These are phyloP conservation scores for Pelodytes ibericus DNA, from an alignment of 2,797 vertebrate genomes.

Conservation along the genomic window DNA sequence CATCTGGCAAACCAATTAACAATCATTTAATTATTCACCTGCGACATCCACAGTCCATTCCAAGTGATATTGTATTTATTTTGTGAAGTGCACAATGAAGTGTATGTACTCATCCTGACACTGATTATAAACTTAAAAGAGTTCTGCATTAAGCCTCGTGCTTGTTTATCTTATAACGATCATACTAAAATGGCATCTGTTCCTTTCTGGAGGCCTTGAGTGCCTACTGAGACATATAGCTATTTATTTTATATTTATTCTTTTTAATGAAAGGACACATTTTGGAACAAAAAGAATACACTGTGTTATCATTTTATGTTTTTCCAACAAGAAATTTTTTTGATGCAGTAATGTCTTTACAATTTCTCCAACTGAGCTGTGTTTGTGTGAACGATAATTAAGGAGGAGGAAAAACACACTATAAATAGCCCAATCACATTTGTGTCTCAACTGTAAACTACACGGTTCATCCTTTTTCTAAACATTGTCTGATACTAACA, in stretches of 20 bases:
- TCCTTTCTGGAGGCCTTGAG: not conserved
- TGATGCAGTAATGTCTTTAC: slow-evolving; percentile 28
- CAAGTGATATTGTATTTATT: no score
- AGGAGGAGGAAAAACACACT: slow-evolving; percentile 10
- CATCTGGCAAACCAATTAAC: no score
- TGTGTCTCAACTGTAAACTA: slow-evolving; percentile 26
- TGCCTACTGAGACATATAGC: not conserved
- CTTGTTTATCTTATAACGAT: no score
- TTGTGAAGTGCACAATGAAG: no score
- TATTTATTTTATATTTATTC: not conserved
- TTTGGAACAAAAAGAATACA: slow-evolving; percentile 22
- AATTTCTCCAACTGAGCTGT: slow-evolving; percentile 18
- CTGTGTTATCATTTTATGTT: slow-evolving; percentile 24
- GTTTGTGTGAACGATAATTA: slow-evolving; percentile 34
- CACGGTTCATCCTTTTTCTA: slow-evolving; percentile 8
- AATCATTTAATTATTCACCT: no score
- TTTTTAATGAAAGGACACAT: slow-evolving; percentile 7
- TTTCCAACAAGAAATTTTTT: slow-evolving; percentile 15
- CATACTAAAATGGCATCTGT: no score
- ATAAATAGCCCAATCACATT: slow-evolving; percentile 30
- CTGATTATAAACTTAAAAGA: no score
- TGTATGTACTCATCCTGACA: no score
- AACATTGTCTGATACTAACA: slow-evolving; percentile 15
- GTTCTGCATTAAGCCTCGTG: no score
- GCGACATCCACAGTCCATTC: no score